Percentiles rank a stretch among this genome's conserved stretches.
These are phyloP conservation scores for Hoplodrina blanda DNA, from an alignment of 2,888 invertebrate species.

Conservation along the genomic window DNA sequence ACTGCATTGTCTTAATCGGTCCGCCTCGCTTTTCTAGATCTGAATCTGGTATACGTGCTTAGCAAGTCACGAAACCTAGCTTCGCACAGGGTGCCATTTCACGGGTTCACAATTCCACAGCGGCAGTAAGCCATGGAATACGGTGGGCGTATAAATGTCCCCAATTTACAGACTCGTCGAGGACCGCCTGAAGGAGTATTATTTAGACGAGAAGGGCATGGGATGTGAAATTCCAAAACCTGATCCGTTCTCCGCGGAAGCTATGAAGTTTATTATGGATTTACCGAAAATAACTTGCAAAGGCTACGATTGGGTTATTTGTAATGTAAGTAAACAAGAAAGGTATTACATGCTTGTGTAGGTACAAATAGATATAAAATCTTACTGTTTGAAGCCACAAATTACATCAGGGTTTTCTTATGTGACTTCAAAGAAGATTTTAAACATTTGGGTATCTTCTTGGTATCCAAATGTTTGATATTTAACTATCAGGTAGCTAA, in stretches of 20 bases:
- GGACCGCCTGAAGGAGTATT: conserved; percentile 19
- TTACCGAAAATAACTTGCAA: conserved; percentile 92
- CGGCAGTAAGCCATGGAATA: not conserved
- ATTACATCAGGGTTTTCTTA: too few relatives aligned
- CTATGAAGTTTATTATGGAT: conserved; percentile 92
- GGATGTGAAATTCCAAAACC: conserved; percentile 85
- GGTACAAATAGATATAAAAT: too few relatives aligned
- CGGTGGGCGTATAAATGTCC: not conserved
- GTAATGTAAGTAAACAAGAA: conserved; percentile 89
- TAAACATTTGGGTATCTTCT: not conserved
- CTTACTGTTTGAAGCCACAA: too few relatives aligned
- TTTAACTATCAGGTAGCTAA: not conserved
- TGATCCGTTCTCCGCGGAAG: conserved; percentile 91
- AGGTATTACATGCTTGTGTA: not conserved
- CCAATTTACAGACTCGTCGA: conserved; percentile 51
- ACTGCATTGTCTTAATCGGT: too few relatives aligned
- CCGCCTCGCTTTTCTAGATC: too few relatives aligned
- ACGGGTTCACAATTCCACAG: not conserved
- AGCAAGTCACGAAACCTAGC: too few relatives aligned
- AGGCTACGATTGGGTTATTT: conserved; percentile 94
- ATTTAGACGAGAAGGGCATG: conserved; percentile 79
- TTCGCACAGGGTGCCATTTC: not conserved
- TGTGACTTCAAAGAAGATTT: not conserved
- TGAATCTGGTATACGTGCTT: too few relatives aligned
- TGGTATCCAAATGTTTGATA: not conserved